Evolutionary conservation across 2,888 invertebrate species (phyloP), one percentile per base, ranked within the genome.

Genomic region (Meandrusa payeni): DNA sequence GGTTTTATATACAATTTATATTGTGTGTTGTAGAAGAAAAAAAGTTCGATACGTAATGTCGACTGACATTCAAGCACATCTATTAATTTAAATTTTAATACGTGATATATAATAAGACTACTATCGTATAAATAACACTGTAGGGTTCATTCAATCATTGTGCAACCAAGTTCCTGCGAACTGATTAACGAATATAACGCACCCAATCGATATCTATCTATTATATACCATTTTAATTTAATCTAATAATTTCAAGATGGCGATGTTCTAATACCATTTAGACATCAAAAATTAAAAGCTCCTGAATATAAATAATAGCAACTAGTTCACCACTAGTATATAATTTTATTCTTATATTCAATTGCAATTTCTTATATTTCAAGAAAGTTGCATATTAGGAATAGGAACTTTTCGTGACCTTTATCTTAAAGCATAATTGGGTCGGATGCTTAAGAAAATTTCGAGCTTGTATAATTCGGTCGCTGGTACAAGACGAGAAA

Each of bases 241-340:
- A 19, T 2, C 4, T 33, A 19, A 22, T 5, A 20, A 5, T 10
- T 39, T n/a, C 13, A 9, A 31, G 17, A 12, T 19, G 10, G 7
- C 26, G 26, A 26, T 40, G 32, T 7, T 32, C 12, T 26, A 41
- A 41, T 11, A 33, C 26, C 32, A 27, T 27, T 26, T 13, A n/a
- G n/a, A n/a, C n/a, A n/a, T n/a, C n/a, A n/a, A n/a, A n/a, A n/a
- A n/a, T n/a, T n/a, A n/a, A n/a, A n/a, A n/a, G n/a, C n/a, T n/a
- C n/a, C n/a, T n/a, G n/a, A n/a, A n/a, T n/a, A n/a, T n/a, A n/a
- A n/a, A n/a, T n/a, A n/a, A n/a, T n/a, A n/a, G n/a, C n/a, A n/a
- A n/a, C n/a, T n/a, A n/a, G n/a, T n/a, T n/a, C n/a, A n/a, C n/a
- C n/a, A n/a, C n/a, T n/a, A n/a, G n/a, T n/a, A n/a, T n/a, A n/a